Base-by-base conservation (phyloP, 2,888 invertebrate genomes). In the Thereva unica region DNA sequence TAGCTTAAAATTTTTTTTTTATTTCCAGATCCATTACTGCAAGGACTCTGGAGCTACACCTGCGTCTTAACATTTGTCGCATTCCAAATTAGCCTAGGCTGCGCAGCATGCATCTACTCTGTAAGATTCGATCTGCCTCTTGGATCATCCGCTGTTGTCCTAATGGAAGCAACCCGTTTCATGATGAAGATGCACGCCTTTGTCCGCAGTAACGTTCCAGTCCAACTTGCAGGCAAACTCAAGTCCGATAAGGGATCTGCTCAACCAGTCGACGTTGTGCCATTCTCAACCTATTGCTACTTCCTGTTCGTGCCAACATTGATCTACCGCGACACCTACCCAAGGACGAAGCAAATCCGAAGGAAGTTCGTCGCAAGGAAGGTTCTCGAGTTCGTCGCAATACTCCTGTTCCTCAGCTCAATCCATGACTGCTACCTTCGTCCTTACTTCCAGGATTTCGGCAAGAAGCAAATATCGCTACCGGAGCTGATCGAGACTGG, bases 111-210 rank as follows among this genome's bases (percentile, higher is more conserved):
- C 2, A 72, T 72, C 12, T 67, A 76, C 7, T 78, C 78, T 42
- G 67, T 76, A 0, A 73, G 74, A 67, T 72, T 78, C n/a, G 67
- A 75, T 41, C 67, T 80, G 56, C 76, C 78, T 12, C 78, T 78
- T 64, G 74, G 75, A 42, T 75, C 77, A 4, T 75, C 75, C 4
- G 74, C 75, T 5, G 74, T 79, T 85, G 66, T 80, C 54, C 71
- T 80, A 5, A 67, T 78, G 59, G 80, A 80, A 68, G 76, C 76
- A 89, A 85, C 89, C 8, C 86, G 96, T 7, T 82, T 94, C 61
- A 77, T 90, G 65, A 96, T 97, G 96, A 97, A 97, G 82, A 85
- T 87, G 49, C 89, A 95, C 77, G 90, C 95, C 0, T 92, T 91
- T 75, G 86, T 94, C 0, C 82, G 91, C 63, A 88, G 86, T 64